A percentile compares a stretch with the other conserved stretches of the same genome.
These are phyloP conservation scores for Psophia crepitans DNA, from an alignment of 2,113 vertebrate species.

Conservation along the genomic window DNA sequence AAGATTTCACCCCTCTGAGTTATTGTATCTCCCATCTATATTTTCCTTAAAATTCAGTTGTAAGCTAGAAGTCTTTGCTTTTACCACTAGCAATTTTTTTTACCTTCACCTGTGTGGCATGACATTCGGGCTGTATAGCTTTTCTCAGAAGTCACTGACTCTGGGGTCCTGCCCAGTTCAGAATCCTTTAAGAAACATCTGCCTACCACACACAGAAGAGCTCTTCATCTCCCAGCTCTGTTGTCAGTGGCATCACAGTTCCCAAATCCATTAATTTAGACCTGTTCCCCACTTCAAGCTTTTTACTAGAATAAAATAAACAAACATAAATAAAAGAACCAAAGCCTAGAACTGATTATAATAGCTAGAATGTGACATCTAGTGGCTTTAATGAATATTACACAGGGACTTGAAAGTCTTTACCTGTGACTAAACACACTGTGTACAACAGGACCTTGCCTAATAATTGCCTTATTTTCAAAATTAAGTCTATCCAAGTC, in stretches of 20 bases:
- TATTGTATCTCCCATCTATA: not conserved
- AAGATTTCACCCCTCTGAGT: not conserved
- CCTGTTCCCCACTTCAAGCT: not conserved
- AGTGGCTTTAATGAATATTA: slow-evolving; percentile 41
- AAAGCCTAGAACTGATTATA: not conserved
- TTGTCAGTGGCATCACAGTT: not conserved
- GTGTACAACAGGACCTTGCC: not conserved
- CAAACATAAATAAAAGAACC: fast-evolving
- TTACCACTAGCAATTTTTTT: not conserved
- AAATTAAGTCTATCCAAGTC: not conserved
- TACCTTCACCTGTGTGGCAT: not conserved
- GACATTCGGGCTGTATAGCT: not conserved
- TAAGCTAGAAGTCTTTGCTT: not conserved
- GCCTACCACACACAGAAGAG: not conserved
- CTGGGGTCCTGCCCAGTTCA: not conserved
- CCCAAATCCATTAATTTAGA: not conserved
- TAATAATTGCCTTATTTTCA: not conserved
- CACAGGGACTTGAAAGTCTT: not conserved
- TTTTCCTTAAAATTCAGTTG: not conserved
- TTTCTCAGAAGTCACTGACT: not conserved
- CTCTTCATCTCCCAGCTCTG: not conserved
- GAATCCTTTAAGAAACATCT: not conserved
- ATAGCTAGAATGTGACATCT: slow-evolving; percentile 53
- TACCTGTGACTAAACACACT: not conserved
- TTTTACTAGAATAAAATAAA: not conserved